Evolutionary conservation across 1,140 invertebrate species (phyloP), one percentile per base, ranked within the genome.

Genomic region (Pseudomyrmex sp.): DNA sequence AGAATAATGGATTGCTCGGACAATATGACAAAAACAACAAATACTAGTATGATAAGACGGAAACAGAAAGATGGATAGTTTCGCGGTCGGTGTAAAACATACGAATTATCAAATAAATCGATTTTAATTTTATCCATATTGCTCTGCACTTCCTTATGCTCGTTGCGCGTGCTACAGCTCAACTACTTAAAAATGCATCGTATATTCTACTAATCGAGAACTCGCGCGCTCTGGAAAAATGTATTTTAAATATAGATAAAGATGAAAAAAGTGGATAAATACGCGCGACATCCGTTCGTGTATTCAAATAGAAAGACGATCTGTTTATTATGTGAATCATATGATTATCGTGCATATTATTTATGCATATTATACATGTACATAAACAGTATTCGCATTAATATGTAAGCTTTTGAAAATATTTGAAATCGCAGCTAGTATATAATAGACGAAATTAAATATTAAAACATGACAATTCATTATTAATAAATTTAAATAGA

Each of bases 241-340:
- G 20, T 79, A 48, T 58, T 68, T n/a, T 68, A 80, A 48, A 72
- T 70, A 56, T 9, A 7, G 54, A 80, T 59, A 72, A 35, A 58
- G n/a, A n/a, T 72, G 52, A n/a, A 70, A 12, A 61, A 46, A 70
- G 76, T 59, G 50, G 72, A 80, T 72, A 79, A 58, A 69, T 46
- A 13, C 46, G 35, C 35, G 35, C 35, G 35, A 35, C 8, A n/a
- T 72, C 35, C 54, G 65, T 72, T 61, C 44, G 65, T 72, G n/a
- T 54, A 23, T 8, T 80, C 5, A 23, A 52, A 63, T 7, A 79
- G 65, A 46, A 50, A 63, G 54, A 79, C 26, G 44, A 70, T 59
- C 76, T 58, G 1, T 72, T 70, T 70, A 50, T 61, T 8, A 5
- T 35, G 35, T 35, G 35, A 35, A 56, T 12, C 23, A 80, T 48